Evolutionary conservation across 2,113 vertebrate genomes (phyloP), one percentile per base, ranked within the genome.

Genomic region (Clarias macrocephalus): DNA sequence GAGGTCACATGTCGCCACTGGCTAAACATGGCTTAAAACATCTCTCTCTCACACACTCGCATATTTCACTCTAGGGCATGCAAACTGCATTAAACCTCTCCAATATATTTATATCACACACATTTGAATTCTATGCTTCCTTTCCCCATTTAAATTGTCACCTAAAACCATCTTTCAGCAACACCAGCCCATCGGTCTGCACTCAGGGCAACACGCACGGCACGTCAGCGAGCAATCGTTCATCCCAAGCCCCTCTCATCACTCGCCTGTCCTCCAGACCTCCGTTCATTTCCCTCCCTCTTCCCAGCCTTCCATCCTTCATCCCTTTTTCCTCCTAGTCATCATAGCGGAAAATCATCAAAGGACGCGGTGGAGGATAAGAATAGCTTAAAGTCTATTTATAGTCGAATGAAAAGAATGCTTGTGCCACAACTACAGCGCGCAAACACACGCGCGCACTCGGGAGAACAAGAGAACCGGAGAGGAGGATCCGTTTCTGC

Each of bases 361-460:
- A 85, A 86, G 70, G 75, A 89, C 81, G 30, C 18, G 8, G 73
- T 59, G 76, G 33, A 86, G 62, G 77, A 88, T 86, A 88, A 91
- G 88, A 91, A 91, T 91, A 89, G 84, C 81, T 48, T 52, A 3
- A 52, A 15, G 28, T 57, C 90, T 89, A 91, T 89, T 89, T 82
- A 88, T 86, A 91, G 65, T n/a, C 63, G 11, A 37, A 56, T 82
- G 66, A 87, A 87, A 87, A 86, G 62, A 82, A 88, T 73, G 88
- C 65, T 42, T 79, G 59, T 52, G 72, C 56, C 62, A 83, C 60
- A 80, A 84, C 82, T 86, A 6, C 63, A 5, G 6, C 48, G 7
- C 7, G 48, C 48, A 48, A 48, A 48, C 30, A 87, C 37, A 33
- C 23, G 62, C 62, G 3, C 30, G 30, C 57, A 66, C 63, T 77